phyloP scores from a whole-genome alignment of 2,888 invertebrate genomes.

The Cryptops parisi region DNA sequence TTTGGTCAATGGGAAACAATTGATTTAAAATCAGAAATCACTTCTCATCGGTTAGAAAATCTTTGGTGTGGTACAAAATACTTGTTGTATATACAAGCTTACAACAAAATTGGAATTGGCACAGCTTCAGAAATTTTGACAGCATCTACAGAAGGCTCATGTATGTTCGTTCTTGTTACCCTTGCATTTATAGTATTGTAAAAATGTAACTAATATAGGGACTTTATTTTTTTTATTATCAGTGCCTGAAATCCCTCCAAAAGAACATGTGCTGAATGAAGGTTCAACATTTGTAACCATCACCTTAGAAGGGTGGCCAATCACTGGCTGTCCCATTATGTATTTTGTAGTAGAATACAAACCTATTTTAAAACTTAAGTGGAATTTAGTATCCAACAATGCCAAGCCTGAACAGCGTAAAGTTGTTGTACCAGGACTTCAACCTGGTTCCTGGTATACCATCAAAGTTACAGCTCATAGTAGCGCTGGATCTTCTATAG shows the following conservation, averaged over 20 bases:
- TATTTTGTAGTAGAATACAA: conserved; percentile 91
- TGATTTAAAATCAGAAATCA: conserved; percentile 38
- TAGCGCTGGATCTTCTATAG: conserved; percentile 16
- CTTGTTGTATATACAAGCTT: conserved; percentile 82
- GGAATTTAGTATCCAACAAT: conserved; percentile 87
- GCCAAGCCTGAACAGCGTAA: conserved; percentile 72
- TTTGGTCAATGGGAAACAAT: conserved; percentile 87
- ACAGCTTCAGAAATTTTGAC: conserved; percentile 12
- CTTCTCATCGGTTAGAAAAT: conserved; percentile 46
- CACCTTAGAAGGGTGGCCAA: conserved; percentile 83
- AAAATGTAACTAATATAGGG: not conserved
- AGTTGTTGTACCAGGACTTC: conserved; percentile 80
- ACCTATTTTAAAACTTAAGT: conserved; percentile 46
- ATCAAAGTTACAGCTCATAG: conserved; percentile 52
- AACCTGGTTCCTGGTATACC: conserved; percentile 87
- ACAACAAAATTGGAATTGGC: conserved; percentile 42
- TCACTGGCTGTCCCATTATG: conserved; percentile 88
- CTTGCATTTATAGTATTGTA: not conserved
- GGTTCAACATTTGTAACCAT: conserved; percentile 50
- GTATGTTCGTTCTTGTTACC: not conserved
- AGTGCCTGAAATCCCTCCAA: conserved; percentile 16
- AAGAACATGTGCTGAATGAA: conserved; percentile 15
- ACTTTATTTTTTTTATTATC: not conserved
- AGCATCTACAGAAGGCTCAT: conserved; percentile 13
- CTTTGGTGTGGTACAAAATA: conserved; percentile 85